These are phyloP conservation scores for Macrotus californicus DNA, from an alignment of 2,113 vertebrate species.

Conservation along the genomic window DNA sequence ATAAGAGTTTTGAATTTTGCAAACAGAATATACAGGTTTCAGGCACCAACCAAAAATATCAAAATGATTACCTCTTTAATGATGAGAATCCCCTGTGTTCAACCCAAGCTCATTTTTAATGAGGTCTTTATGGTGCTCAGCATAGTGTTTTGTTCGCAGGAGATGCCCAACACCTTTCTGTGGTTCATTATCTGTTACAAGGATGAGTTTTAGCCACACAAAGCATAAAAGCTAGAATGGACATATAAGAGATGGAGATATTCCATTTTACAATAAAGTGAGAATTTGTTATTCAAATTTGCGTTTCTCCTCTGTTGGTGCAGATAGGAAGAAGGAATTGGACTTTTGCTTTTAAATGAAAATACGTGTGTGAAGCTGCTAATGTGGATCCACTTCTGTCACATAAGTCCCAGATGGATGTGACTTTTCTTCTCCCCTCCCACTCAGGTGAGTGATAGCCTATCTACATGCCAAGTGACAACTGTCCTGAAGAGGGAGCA, in stretches of 20 bases:
- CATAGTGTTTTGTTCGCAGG: neutral
- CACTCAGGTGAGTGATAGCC: neutral
- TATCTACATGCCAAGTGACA: neutral
- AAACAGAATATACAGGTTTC: too few species aligned
- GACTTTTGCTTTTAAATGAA: neutral
- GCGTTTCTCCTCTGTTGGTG: neutral
- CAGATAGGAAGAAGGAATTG: neutral
- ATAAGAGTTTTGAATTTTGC: neutral
- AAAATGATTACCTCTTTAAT: neutral
- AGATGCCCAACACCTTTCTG: neutral
- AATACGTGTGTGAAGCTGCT: neutral
- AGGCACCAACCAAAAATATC: neutral
- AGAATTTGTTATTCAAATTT: slow-evolving; percentile 17
- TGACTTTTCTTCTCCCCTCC: neutral
- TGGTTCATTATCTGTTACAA: neutral
- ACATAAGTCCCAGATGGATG: neutral
- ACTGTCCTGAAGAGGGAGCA: neutral
- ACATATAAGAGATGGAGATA: neutral
- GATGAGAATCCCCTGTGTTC: neutral
- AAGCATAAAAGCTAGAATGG: neutral
- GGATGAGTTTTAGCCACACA: neutral
- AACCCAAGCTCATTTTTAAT: neutral
- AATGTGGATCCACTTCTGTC: neutral
- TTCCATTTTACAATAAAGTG: neutral
- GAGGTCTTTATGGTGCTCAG: neutral